phyloP scores from a whole-genome alignment of 64 coral and sea anemone species.

The Astreopora myriophthalma region DNA sequence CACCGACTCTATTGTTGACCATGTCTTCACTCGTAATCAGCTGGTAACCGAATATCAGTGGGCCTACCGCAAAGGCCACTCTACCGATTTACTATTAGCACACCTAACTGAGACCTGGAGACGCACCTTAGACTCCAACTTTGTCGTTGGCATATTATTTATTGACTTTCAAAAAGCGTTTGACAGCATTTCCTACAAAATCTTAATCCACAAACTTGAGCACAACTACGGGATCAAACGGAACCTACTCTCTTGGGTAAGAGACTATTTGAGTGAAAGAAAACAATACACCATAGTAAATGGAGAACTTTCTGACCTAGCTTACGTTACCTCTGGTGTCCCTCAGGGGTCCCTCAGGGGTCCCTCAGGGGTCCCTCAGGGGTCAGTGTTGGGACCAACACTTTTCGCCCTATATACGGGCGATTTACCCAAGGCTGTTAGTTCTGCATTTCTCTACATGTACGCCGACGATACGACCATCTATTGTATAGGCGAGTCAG shows the following conservation, averaged over 20 bases:
- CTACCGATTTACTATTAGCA: too few relatives aligned
- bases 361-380: background rate
- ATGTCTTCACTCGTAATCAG: too few relatives aligned
- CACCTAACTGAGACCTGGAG: too few relatives aligned
- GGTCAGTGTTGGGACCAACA: background rate
- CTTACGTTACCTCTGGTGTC: background rate
- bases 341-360: too few relatives aligned
- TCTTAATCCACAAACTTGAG: background rate
- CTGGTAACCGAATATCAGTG: too few relatives aligned
- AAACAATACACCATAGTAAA: conserved; percentile 3
- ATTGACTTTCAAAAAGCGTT: background rate
- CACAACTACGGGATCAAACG: background rate
- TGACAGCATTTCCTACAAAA: background rate
- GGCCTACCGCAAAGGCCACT: too few relatives aligned
- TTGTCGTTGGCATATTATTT: background rate
- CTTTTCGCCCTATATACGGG: background rate
- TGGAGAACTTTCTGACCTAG: background rate
- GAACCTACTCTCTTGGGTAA: background rate
- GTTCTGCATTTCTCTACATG: background rate
- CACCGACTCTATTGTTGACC: too few relatives aligned
- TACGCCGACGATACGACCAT: background rate
- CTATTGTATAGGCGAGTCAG: background rate
- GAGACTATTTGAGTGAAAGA: background rate
- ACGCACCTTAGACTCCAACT: background rate
- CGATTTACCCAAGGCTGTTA: background rate